Evolutionary conservation across 2,888 invertebrate species (phyloP).

Genomic region (Calameuta idolon): DNA sequence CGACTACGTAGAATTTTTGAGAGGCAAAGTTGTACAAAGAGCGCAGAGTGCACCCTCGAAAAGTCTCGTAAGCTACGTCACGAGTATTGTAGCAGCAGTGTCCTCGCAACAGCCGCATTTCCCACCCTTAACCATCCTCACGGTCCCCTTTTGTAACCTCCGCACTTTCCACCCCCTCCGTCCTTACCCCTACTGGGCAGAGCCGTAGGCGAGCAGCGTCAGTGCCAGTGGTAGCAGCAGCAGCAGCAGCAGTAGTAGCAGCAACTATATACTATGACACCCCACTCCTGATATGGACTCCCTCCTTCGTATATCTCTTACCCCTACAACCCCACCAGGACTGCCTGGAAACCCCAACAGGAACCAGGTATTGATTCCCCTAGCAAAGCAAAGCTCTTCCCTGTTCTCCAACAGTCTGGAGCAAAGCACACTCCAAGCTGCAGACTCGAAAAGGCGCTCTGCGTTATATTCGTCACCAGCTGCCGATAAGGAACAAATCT

Average conservation of each 20-base stretch:
- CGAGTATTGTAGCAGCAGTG: neutral
- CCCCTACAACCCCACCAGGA: conserved; percentile 27
- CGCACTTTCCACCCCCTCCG: conserved; percentile 8
- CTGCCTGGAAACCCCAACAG: conserved; percentile 25
- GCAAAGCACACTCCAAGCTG: conserved; percentile 57
- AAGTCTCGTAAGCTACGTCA: neutral
- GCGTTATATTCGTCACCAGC: neutral
- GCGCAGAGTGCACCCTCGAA: neutral
- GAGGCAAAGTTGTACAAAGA: neutral
- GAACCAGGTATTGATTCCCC: conserved; percentile 62
- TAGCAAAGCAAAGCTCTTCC: conserved; percentile 53
- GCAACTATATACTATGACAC: neutral
- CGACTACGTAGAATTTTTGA: neutral
- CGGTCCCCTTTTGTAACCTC: conserved; percentile 44
- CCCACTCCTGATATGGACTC: neutral
- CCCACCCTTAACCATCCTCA: conserved; percentile 58
- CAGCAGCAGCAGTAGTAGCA: neutral
- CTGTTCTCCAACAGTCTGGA: conserved; percentile 60
- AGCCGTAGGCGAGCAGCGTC: neutral
- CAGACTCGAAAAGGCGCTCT: conserved; percentile 35
- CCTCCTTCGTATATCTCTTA: neutral
- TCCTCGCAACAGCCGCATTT: conserved; percentile 34
- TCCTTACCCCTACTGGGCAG: neutral
- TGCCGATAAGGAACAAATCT: neutral
- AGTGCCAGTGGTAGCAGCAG: too few relatives aligned